Percentiles rank a stretch among this genome's conserved stretches.
phyloP scores from a whole-genome alignment of 2,797 vertebrate species.

The Champsocephalus gunnari region DNA sequence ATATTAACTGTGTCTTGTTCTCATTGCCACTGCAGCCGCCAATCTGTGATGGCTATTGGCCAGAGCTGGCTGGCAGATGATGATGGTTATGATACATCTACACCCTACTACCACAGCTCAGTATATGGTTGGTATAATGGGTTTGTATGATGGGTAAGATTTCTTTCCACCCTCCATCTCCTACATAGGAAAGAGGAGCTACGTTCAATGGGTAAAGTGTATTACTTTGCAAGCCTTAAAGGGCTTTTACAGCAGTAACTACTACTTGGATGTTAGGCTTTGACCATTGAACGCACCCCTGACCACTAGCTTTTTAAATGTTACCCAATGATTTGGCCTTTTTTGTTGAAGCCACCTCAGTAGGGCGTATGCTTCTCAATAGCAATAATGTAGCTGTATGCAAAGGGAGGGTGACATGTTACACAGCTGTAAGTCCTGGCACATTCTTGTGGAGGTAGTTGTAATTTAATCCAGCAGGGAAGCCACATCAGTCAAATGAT shows the following conservation, averaged over 20 bases:
- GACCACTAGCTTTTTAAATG: slow-evolving; percentile 74
- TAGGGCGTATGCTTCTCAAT: background rate
- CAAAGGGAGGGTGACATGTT: background rate
- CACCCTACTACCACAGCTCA: slow-evolving; percentile 99
- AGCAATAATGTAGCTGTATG: background rate
- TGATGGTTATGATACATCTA: slow-evolving; percentile 98
- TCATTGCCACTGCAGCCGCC: slow-evolving; percentile 99
- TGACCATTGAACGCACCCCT: slow-evolving; percentile 82
- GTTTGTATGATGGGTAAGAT: slow-evolving; percentile 99
- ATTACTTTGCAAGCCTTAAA: slow-evolving; percentile 39
- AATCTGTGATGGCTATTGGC: slow-evolving; percentile 99
- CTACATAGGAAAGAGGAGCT: slow-evolving; percentile 81
- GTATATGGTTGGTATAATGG: slow-evolving; percentile 99
- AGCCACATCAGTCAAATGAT: background rate
- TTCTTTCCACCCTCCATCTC: slow-evolving; percentile 92
- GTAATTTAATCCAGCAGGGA: background rate
- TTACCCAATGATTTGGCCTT: slow-evolving; percentile 76
- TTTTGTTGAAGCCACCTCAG: slow-evolving; percentile 82
- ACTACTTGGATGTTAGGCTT: slow-evolving; percentile 56
- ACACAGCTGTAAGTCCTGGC: background rate
- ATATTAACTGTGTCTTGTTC: slow-evolving; percentile 99
- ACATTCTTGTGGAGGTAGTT: background rate
- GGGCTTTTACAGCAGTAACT: slow-evolving; percentile 31
- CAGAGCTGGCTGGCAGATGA: slow-evolving; percentile 99
- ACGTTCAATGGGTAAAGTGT: slow-evolving; percentile 81